These are phyloP conservation scores for Nasonia longicornis DNA, from an alignment of 1,140 invertebrate species.

Conservation along the genomic window DNA sequence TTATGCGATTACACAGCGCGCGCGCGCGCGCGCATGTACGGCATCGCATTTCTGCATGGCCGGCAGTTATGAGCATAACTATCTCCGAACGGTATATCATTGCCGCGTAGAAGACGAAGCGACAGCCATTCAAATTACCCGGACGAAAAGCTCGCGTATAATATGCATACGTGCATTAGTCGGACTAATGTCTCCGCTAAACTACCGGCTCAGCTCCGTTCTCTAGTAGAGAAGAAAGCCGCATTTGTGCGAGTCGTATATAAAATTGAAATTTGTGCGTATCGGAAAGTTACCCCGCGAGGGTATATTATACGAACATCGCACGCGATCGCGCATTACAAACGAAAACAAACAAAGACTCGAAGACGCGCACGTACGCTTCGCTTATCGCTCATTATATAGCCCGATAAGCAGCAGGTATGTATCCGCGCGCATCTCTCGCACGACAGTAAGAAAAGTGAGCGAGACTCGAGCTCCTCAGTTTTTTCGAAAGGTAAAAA, in stretches of 20 bases:
- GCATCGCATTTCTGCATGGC: constrained; percentile 20
- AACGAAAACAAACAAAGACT: constrained; percentile 9
- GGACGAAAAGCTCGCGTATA: constrained; percentile 7
- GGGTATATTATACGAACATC: neutral
- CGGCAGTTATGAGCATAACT: neutral
- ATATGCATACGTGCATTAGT: neutral
- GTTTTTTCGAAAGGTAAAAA: constrained; percentile 38
- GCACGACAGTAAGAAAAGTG: constrained; percentile 29
- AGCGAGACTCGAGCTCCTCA: neutral
- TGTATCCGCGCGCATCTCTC: neutral
- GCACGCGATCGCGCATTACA: neutral
- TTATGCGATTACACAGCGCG: constrained; percentile 13
- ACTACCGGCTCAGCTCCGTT: neutral
- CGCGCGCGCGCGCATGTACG: too few relatives aligned
- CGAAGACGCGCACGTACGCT: neutral
- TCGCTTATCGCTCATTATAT: constrained; percentile 32
- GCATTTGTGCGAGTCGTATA: too few relatives aligned
- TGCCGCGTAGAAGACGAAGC: neutral
- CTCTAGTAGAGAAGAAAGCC: neutral
- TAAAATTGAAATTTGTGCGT: neutral
- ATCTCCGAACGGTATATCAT: constrained; percentile 18
- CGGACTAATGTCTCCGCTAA: constrained; percentile 14
- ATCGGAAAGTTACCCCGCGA: neutral
- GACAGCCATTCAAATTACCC: constrained; percentile 29
- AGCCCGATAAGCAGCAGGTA: neutral